Percentiles rank a stretch among this genome's conserved stretches.
These are phyloP conservation scores for Nyctereutes procyonoides DNA, from an alignment of 2,113 vertebrate species.

Conservation along the genomic window DNA sequence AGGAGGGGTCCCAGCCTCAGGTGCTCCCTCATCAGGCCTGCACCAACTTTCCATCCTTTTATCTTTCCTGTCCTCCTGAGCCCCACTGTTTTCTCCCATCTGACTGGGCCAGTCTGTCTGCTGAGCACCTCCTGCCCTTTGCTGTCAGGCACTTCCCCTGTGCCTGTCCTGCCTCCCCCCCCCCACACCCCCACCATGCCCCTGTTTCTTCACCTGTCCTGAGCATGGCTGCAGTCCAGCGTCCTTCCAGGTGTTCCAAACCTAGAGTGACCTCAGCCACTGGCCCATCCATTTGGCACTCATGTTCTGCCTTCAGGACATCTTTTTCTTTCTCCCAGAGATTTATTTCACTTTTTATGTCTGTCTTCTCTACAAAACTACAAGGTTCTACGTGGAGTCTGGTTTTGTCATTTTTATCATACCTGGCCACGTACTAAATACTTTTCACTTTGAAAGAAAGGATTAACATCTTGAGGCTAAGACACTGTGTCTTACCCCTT, in stretches of 20 bases:
- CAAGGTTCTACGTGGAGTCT: not conserved
- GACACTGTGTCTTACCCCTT: not conserved
- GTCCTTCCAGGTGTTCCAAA: not conserved
- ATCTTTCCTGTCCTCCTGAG: not conserved
- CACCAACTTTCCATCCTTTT: not conserved
- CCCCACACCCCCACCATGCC: too few relatives aligned
- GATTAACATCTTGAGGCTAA: not conserved
- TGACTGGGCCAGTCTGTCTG: too few relatives aligned
- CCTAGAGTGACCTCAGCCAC: not conserved
- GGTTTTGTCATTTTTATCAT: not conserved
- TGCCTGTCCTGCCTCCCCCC: not conserved
- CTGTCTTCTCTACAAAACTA: not conserved
- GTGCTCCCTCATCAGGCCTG: not conserved
- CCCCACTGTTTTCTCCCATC: too few relatives aligned
- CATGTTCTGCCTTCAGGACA: not conserved
- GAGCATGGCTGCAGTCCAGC: not conserved
- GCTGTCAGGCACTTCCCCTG: not conserved
- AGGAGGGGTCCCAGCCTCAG: accelerated
- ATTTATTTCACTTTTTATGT: not conserved
- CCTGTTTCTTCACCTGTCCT: not conserved
- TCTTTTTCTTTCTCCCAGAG: not conserved
- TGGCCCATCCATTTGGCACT: not conserved
- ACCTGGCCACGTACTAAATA: not conserved
- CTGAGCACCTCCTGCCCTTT: not conserved
- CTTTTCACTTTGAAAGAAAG: not conserved